Percentiles rank a stretch among this genome's conserved stretches.
These are phyloP conservation scores for Taenioides sp. DNA, from an alignment of 2,797 vertebrate species.

Conservation along the genomic window DNA sequence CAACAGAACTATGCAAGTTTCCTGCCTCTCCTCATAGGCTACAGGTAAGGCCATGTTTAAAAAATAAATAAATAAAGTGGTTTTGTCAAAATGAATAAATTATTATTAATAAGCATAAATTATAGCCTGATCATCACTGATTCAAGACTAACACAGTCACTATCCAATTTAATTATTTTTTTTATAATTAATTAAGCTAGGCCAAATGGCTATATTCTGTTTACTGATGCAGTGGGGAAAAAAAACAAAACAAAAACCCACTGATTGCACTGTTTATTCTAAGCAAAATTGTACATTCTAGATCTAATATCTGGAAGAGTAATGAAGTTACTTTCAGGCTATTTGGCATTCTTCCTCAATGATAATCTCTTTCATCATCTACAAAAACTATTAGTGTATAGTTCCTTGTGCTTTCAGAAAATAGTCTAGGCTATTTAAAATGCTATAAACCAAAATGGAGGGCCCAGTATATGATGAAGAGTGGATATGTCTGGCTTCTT, in stretches of 20 bases:
- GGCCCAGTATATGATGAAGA: slow-evolving; percentile 12
- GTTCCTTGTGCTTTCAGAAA: background rate
- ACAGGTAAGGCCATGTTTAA: background rate
- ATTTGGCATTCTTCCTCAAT: background rate
- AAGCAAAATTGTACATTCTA: background rate
- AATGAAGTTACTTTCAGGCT: background rate
- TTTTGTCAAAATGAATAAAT: no score
- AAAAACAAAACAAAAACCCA: no score
- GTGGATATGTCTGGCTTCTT: slow-evolving; percentile 28
- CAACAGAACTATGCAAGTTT: background rate
- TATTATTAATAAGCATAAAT: no score
- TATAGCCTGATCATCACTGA: no score
- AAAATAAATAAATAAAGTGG: no score
- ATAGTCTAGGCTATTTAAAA: background rate
- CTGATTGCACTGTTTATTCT: background rate
- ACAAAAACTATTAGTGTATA: no score
- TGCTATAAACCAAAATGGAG: background rate
- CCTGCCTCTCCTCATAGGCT: background rate
- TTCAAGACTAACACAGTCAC: background rate
- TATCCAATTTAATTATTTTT: no score
- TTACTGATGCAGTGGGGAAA: no score
- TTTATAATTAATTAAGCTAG: no score
- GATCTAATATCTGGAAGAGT: background rate
- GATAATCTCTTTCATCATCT: background rate
- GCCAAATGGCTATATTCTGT: no score